Conservation (phyloP, 2,797 vertebrate species). For the Malacoraja senta region DNA sequence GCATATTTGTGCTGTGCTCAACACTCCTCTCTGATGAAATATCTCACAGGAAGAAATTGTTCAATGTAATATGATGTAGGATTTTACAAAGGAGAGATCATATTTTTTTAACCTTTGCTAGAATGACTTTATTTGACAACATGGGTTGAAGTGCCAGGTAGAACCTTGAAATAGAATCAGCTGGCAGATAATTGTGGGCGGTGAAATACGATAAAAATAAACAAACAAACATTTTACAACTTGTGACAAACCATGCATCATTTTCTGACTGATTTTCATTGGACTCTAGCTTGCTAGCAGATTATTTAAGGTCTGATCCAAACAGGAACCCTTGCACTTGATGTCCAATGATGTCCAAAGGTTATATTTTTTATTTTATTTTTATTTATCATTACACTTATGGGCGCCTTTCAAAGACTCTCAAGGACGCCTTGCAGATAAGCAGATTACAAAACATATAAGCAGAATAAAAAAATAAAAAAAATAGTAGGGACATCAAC, state of each 20-base stretch:
- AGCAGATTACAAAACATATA: too few species aligned
- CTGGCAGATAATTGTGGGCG: neutral
- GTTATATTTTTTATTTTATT: too few species aligned
- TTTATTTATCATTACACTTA: too few species aligned
- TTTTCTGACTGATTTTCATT: neutral
- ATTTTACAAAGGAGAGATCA: neutral
- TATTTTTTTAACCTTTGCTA: neutral
- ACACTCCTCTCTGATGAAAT: too few species aligned
- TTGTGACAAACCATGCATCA: neutral
- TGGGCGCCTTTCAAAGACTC: too few species aligned
- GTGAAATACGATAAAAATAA: neutral
- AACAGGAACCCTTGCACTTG: neutral
- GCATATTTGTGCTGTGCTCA: too few species aligned
- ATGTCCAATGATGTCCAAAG: neutral
- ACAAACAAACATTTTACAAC: neutral
- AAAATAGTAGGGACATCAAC: too few species aligned
- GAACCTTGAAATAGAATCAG: neutral
- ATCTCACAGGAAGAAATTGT: neutral
- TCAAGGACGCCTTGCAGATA: too few species aligned
- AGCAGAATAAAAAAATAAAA: too few species aligned
- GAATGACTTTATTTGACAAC: neutral
- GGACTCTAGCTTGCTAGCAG: neutral
- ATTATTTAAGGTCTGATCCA: neutral
- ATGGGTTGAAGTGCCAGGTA: neutral
- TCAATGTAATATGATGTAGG: neutral